A percentile compares a stretch with the other conserved stretches of the same genome.
These are phyloP conservation scores for Rattus norvegicus DNA, from an alignment of 2,113 vertebrate species.

Conservation along the genomic window DNA sequence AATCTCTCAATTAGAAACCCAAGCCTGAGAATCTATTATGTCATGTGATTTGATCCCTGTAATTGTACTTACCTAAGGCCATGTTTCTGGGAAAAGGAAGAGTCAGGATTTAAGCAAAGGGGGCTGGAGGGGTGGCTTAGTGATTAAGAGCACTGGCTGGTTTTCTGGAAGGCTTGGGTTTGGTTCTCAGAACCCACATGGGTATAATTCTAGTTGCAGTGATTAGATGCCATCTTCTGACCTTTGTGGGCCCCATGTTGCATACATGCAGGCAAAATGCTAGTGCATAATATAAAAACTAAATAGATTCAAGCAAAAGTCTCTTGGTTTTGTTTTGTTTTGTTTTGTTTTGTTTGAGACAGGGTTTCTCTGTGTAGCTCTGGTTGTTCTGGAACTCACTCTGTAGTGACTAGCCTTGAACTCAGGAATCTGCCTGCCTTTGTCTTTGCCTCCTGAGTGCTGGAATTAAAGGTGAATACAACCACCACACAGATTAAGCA, in stretches of 20 bases:
- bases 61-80: constrained; percentile 15
- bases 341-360: neutral
- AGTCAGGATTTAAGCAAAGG: neutral
- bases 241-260: neutral
- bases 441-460: neutral
- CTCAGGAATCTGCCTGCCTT: neutral
- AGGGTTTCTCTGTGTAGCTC: neutral
- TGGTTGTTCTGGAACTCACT: neutral
- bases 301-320: constrained; percentile 16
- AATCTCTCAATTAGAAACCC: neutral
- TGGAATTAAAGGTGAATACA: neutral
- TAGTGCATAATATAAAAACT: neutral
- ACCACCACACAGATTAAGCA: neutral
- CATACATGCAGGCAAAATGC: neutral
- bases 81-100: constrained; percentile 12
- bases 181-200: neutral
- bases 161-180: neutral
- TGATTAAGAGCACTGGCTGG: neutral
- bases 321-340: neutral
- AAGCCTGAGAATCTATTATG: neutral
- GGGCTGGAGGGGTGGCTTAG: neutral
- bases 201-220: neutral
- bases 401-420: neutral
- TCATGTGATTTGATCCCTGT: neutral
- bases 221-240: neutral